Base-by-base conservation (phyloP, 2,113 vertebrate species). In the Gymnocephalus cernua region DNA sequence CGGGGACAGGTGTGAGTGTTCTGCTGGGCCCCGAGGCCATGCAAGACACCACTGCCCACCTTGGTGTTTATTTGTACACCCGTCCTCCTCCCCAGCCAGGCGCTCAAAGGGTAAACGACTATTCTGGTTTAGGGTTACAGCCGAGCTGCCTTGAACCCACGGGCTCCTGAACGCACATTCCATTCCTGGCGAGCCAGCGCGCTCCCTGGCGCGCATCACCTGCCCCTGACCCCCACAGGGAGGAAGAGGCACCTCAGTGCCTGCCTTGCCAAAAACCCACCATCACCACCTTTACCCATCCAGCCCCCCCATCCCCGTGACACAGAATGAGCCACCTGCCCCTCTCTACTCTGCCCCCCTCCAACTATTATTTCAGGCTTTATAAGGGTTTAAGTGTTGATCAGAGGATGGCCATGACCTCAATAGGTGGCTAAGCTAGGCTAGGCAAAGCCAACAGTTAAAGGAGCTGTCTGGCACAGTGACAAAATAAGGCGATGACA, bases 21-120 rank as follows among this genome's bases (percentile, higher is more conserved):
- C 38, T 51, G 56, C 54, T 12, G 27, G 56, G 74, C 61, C 76
- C 56, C 1, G 16, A 88, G 85, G 86, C 83, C 86, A 74, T 66
- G 61, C 84, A 90, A 91, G 89, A 91, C 89, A 72, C 74, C 71
- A 59, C 81, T 77, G 86, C 74, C 90, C 89, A 93, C 94, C 93
- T 92, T 90, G 85, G 92, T 95, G 94, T 96, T 96, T 95, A 94
- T 95, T 95, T 93, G 94, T 85, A 86, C 90, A 82, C 72, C 74
- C 79, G 75, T 74, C 85, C 81, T 35, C 88, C 85, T 79, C 84
- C 83, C 86, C 86, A 63, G 65, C 56, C 83, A 89, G 79, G 90
- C 87, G 12, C 91, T 95, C 94, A 95, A 95, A 96, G 95, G 95
- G 94, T 96, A 95, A 95, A 95, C 85, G 93, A 95, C 94, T 94